Base-by-base conservation (phyloP, 1,140 invertebrate species). In the Oryzaephilus surinamensis region DNA sequence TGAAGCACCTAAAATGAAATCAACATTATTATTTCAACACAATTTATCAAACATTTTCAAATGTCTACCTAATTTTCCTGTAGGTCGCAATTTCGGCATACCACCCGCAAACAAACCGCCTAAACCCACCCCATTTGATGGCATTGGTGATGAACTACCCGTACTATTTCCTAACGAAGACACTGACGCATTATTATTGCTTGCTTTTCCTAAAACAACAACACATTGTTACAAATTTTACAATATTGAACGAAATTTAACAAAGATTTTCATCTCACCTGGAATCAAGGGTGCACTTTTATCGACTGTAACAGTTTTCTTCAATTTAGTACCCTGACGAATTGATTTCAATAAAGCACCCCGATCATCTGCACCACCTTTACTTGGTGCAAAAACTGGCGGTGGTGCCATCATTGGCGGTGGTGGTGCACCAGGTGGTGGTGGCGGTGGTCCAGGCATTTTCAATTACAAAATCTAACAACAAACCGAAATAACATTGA, bases 221-320 rank as follows among this genome's bases (percentile, higher is more conserved):
- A 35, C 34, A 34, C 30, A 38, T 37, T 17, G 12, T 8, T 7
- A 7, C 7, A 20, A 34, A 34, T n/a, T n/a, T n/a, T n/a, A n/a
- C n/a, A n/a, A 37, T 32, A 1, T 32, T 17, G 18, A 15, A 13
- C n/a, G 17, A 18, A 39, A 2, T n/a, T 17, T 12, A 18, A 1
- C 4, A 13, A 30, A 42, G 21, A 13, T 11, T 15, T 16, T 17
- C 20, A 27, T 35, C 28, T n/a, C 28, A 19, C 19, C 19, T 16
- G 16, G 7, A 32, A 90, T 63, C 35, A 74, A 55, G 1, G 91
- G 89, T 24, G 74, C 78, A 71, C 88, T 93, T 63, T 88, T 83
- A 58, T 94, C 90, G 54, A 87, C 81, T 5, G 89, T 92, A 1
- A 81, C 74, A 38, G 86, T 76, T 65, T 92, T 93, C 60, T 88